Base-by-base conservation (phyloP, 2,113 vertebrate species). In the Otis tarda region DNA sequence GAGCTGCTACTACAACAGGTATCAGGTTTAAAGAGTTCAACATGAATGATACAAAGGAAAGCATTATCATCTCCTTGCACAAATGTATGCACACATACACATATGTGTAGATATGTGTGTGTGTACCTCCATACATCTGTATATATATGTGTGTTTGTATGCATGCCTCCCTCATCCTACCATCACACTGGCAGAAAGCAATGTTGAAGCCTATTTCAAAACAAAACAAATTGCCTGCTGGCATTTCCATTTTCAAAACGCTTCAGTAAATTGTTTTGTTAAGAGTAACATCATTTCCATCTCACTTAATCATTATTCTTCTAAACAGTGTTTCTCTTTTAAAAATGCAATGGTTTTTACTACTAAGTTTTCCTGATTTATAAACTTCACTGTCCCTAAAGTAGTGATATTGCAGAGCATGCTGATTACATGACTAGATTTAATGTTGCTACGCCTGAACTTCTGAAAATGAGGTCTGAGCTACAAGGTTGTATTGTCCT, bases 181-280 rank as follows among this genome's bases (percentile, higher is more conserved):
- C 25, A 23, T 88, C 73, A 52, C 22, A 52, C 20, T 27, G 30
- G 80, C 73, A 92, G 68, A 94, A 94, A 53, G 77, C 45, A 91
- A 80, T 56, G 61, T 45, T 87, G 70, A 94, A 90, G 53, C 25
- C 73, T 87, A 89, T 90, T 94, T 96, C 37, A 96, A 95, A 97
- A 77, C 39, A 96, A 97, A 97, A 90, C n/a, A 96, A 97, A 97
- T 97, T 96, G 76, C 76, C 78, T 94, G 55, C 73, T 97, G 76
- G 93, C 67, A 95, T 94, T 96, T 96, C 74, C 90, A 96, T 95
- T 97, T 98, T 84, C 77, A 63, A 93, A 97, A 87, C 59, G 23
- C 37, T 95, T 97, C 71, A 94, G 63, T 90, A 96, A 97, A 94
- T 97, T 97, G 95, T 94, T 97, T 96, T 96, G 67, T 93, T 97